Base-by-base conservation (phyloP, 1,140 invertebrate genomes). In the Epicauta chinensis region DNA sequence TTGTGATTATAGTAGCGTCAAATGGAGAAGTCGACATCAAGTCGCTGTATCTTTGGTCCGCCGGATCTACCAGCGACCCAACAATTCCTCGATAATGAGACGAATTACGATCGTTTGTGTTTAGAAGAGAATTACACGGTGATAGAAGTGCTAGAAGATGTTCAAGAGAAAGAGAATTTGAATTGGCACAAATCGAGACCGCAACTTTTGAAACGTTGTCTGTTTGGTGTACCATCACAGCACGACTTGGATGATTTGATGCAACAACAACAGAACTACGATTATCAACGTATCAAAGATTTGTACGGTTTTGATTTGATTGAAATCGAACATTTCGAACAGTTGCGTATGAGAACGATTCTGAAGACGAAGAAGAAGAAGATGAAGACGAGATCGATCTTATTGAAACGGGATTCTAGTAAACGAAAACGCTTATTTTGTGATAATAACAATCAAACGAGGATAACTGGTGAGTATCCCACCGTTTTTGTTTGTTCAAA, bases 301-400 rank as follows among this genome's bases (percentile, higher is more conserved):
- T 15, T 71, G 56, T 53, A 74, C 34, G 74, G 73, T 5, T 71
- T 76, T 29, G 72, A 75, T 54, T 64, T 73, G 0, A 66, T 67
- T 1, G 67, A 74, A 59, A 61, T 76, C 39, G 51, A 70, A 52
- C 54, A 68, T 29, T 64, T 47, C 17, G 45, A 47, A 38, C 23
- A 6, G 3, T 12, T 11, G 2, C 36, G 45, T 37, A 23, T 23
- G 23, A 3, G 23, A 7, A 23, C 23, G 23, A 23, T 23, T 23
- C 7, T 23, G 2, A 23, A 23, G 23, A 23, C 4, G 7, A 47
- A 17, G 13, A 47, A 47, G 11, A n/a, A 37, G n/a, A 47, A 47
- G 37, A 1, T 16, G 34, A 16, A 36, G 17, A 11, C 45, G n/a
- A n/a, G n/a, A n/a, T n/a, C n/a, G n/a, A n/a, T 14, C 7, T 23